Percentiles rank a stretch among this genome's conserved stretches.
Conservation (phyloP, 2,888 invertebrate species). For the Ferdinandea cuprea region DNA sequence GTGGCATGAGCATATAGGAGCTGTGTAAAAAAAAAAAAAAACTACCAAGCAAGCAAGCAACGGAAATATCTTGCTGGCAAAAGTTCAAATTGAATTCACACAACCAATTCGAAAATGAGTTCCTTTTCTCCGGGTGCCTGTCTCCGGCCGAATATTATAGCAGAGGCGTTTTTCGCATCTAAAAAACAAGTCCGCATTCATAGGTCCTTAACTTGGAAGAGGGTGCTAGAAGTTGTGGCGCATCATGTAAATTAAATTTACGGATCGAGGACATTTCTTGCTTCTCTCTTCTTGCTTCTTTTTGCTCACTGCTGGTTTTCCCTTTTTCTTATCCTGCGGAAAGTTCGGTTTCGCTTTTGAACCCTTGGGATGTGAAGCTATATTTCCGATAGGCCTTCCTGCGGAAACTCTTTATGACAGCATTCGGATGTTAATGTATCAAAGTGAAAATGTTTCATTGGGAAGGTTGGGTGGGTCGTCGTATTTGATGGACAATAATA, state of each 20-base stretch:
- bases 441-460: constrained; percentile 66
- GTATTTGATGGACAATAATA: constrained; percentile 63
- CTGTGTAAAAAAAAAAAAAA: constrained; percentile 29
- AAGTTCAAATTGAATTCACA: constrained; percentile 73
- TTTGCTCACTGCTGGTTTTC: neutral
- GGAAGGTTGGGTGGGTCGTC: constrained; percentile 27
- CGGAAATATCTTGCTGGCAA: constrained; percentile 69
- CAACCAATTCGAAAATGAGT: constrained; percentile 64
- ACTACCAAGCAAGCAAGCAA: constrained; percentile 40
- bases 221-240: constrained; percentile 59
- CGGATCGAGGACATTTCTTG: constrained; percentile 63
- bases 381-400: constrained; percentile 65
- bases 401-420: constrained; percentile 68
- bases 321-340: constrained; percentile 49
- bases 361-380: constrained; percentile 56
- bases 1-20: constrained; percentile 23
- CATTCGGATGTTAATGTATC: constrained; percentile 71
- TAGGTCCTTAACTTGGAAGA: constrained; percentile 44
- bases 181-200: constrained; percentile 44
- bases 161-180: constrained; percentile 4
- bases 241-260: constrained; percentile 73
- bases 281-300: constrained; percentile 15
- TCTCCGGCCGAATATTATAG: constrained; percentile 22
- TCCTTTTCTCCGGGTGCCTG: constrained; percentile 23
- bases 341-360: constrained; percentile 61